Base-by-base conservation (phyloP, 2,113 vertebrate genomes). In the Taurulus bubalis region DNA sequence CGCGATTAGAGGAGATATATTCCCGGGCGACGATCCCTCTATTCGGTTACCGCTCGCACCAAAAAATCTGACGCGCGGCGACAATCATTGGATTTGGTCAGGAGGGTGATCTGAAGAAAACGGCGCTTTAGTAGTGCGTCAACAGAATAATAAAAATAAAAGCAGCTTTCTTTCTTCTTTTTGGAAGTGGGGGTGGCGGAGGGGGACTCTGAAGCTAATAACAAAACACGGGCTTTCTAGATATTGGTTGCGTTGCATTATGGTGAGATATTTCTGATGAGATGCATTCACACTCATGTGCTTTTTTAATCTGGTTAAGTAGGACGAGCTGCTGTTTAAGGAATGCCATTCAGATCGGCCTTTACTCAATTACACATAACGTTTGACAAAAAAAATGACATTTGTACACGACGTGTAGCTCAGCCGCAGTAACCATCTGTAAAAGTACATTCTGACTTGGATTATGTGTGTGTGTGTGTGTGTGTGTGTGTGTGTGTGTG, bases 21-120 rank as follows among this genome's bases (percentile, higher is more conserved):
- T 84, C 80, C 53, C 60, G 14, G 66, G 79, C 72, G 87, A 75
- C 75, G 40, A 71, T 85, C 62, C 73, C n/a, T 91, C 53, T 58
- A 90, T 91, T 89, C 73, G n/a, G 85, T 90, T 90, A 90, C 38
- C 12, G 45, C 62, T 30, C 75, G 84, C 68, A 51, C 68, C 68
- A 82, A 51, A 76, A 71, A 83, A 79, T 83, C 60, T 78, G 72
- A 90, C 87, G 71, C 14, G 15, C 79, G 80, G 66, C 79, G 87
- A 84, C 84, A 85, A 90, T 87, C 85, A 87, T 81, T 88, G 84
- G 85, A 87, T 91, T 89, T 86, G 67, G 72, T 76, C n/a, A 67
- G 51, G 71, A 76, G 74, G 58, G 42, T 73, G 79, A 71, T 86
- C 71, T 90, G 84, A 92, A 79, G 82, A 90, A 83, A 89, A 71